phyloP scores from a whole-genome alignment of 2,113 vertebrate species.

The Seriola dumerili region DNA sequence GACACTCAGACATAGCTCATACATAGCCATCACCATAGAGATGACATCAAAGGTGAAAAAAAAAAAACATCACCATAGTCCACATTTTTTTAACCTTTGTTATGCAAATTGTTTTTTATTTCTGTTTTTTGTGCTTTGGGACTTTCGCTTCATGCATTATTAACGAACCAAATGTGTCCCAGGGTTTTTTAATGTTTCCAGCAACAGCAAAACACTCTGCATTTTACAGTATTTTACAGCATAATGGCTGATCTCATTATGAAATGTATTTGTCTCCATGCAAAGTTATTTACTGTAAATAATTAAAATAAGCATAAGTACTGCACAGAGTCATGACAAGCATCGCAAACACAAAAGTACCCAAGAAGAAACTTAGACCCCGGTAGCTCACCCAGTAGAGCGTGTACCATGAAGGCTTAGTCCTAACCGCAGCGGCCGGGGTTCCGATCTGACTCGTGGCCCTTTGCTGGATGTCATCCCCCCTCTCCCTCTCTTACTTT shows the following conservation, averaged over 20 bases:
- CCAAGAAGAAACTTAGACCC: neutral
- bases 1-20: neutral
- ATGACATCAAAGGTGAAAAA: neutral
- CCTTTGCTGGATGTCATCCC: too few relatives aligned
- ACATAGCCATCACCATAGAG: neutral
- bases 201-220: neutral
- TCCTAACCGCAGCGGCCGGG: too few relatives aligned
- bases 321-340: slow-evolving; percentile 4
- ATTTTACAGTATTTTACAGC: neutral
- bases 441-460: too few relatives aligned
- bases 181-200: neutral
- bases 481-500: too few relatives aligned
- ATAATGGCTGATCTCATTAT: neutral
- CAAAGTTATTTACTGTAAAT: slow-evolving; percentile 24
- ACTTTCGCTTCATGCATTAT: slow-evolving; percentile 14
- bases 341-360: neutral
- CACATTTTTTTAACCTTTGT: slow-evolving; percentile 3
- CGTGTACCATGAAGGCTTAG: too few relatives aligned
- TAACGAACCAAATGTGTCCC: neutral
- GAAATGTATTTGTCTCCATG: slow-evolving; percentile 17
- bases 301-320: slow-evolving; percentile 22
- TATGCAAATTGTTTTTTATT: neutral
- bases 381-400: too few relatives aligned
- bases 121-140: neutral
- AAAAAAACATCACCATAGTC: neutral